phyloP scores from a whole-genome alignment of 2,888 invertebrate species.

The Drosophila melanosoma region DNA sequence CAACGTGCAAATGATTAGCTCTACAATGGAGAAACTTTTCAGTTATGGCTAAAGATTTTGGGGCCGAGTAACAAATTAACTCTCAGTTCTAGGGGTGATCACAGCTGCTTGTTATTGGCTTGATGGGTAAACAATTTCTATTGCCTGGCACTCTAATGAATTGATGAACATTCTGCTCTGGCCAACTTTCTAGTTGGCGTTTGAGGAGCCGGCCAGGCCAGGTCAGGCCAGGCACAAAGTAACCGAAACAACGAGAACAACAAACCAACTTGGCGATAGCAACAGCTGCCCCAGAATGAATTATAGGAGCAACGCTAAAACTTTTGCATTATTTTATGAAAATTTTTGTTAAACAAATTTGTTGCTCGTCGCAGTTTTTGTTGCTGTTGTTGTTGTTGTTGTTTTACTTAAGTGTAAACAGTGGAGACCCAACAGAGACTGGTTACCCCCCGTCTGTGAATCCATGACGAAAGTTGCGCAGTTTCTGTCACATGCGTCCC shows the following conservation, averaged over 20 bases:
- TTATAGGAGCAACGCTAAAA: conserved; percentile 51
- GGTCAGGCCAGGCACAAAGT: conserved; percentile 15
- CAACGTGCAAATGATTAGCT: conserved; percentile 15
- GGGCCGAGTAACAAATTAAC: conserved; percentile 59
- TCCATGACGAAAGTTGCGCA: conserved; percentile 67
- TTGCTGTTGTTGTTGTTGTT: conserved; percentile 42
- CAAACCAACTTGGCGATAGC: conserved; percentile 39
- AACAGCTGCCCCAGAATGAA: conserved; percentile 60
- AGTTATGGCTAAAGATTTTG: neutral
- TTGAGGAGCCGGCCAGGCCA: neutral
- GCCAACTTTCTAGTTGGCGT: conserved; percentile 45
- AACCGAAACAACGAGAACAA: conserved; percentile 2
- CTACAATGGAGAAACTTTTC: conserved; percentile 30
- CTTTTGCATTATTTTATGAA: conserved; percentile 79
- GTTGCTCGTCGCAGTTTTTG: conserved; percentile 52
- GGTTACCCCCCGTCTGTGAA: conserved; percentile 10
- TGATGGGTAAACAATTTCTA: conserved; percentile 64
- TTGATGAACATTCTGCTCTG: conserved; percentile 55
- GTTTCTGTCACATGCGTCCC: conserved; percentile 76
- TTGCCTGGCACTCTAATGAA: conserved; percentile 63
- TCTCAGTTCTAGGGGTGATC: conserved; percentile 26
- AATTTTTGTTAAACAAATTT: conserved; percentile 79
- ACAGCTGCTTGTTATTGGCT: conserved; percentile 55
- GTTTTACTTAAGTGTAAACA: conserved; percentile 60
- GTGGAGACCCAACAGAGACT: conserved; percentile 40